Evolutionary conservation across 2,888 invertebrate genomes (phyloP).

Genomic region (Molorchus minor): DNA sequence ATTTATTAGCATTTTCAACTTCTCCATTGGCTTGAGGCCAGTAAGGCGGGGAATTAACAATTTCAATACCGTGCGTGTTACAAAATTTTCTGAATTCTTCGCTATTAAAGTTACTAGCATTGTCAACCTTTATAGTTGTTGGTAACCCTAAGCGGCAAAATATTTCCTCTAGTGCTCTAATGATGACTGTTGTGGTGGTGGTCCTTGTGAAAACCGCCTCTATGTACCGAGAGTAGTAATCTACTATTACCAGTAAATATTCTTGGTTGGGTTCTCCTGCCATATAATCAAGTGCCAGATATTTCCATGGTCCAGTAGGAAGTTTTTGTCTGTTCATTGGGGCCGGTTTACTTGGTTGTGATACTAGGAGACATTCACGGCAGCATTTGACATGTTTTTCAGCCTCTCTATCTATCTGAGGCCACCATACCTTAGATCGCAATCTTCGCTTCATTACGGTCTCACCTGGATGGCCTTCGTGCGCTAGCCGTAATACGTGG

Average conservation of each 20-base stretch:
- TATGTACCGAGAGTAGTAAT: too few species aligned
- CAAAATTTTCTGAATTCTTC: constrained; percentile 24
- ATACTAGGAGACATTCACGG: constrained; percentile 35
- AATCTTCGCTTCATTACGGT: constrained; percentile 41
- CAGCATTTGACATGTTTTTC: constrained; percentile 34
- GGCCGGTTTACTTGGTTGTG: constrained; percentile 28
- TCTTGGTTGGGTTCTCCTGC: constrained; percentile 40
- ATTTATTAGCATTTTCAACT: constrained; percentile 14
- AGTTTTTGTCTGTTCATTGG: constrained; percentile 38
- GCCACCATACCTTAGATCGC: constrained; percentile 43
- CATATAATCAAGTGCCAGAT: constrained; percentile 43
- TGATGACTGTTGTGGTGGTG: constrained; percentile 26
- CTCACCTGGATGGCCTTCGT: constrained; percentile 43
- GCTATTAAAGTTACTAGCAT: constrained; percentile 23
- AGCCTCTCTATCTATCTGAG: constrained; percentile 32
- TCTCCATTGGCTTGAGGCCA: constrained; percentile 4
- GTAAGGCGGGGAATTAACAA: constrained; percentile 13
- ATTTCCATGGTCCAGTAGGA: too few species aligned
- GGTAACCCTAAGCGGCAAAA: constrained; percentile 11
- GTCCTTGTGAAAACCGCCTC: constrained; percentile 31
- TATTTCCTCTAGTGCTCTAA: constrained; percentile 25
- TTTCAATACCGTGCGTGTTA: constrained; percentile 15
- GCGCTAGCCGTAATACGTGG: constrained; percentile 31
- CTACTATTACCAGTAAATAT: constrained; percentile 30
- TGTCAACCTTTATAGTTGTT: constrained; percentile 20